Percentiles rank a stretch among this genome's conserved stretches.
phyloP scores from a whole-genome alignment of 2,113 vertebrate species.

The Epinephelus moara region DNA sequence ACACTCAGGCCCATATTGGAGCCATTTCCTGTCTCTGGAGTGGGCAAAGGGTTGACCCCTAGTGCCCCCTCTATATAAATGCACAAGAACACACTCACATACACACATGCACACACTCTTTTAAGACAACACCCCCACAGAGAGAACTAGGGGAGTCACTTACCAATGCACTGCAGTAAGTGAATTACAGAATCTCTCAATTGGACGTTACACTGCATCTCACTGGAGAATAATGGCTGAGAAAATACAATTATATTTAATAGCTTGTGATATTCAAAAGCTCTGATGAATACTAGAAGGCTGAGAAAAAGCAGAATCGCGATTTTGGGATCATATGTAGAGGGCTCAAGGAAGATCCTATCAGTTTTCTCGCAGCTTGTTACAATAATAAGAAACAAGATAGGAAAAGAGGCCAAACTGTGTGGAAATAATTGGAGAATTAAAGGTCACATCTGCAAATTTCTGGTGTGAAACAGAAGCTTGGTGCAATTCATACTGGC shows the following conservation, averaged over 20 bases:
- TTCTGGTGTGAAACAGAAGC: conserved; percentile 64
- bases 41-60: conserved; percentile 73
- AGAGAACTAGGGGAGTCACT: conserved; percentile 48
- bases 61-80: conserved; percentile 63
- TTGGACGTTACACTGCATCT: conserved; percentile 34
- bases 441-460: conserved; percentile 58
- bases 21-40: conserved; percentile 84
- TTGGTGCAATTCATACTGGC: not conserved
- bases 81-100: conserved; percentile 43
- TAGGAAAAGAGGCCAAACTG: conserved; percentile 35
- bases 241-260: conserved; percentile 74
- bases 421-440: conserved; percentile 50
- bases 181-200: conserved; percentile 60
- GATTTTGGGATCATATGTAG: conserved; percentile 41
- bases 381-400: conserved; percentile 51
- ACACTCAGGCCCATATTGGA: conserved; percentile 79
- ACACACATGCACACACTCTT: conserved; percentile 43
- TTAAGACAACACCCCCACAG: conserved; percentile 58
- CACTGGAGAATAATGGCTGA: conserved; percentile 57
- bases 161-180: conserved; percentile 41
- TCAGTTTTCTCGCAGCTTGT: conserved; percentile 56
- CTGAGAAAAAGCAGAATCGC: conserved; percentile 67
- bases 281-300: conserved; percentile 27
- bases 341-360: conserved; percentile 39
- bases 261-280: conserved; percentile 51